Conservation (phyloP, 2,113 vertebrate genomes). For the Toxotes chatareus region DNA sequence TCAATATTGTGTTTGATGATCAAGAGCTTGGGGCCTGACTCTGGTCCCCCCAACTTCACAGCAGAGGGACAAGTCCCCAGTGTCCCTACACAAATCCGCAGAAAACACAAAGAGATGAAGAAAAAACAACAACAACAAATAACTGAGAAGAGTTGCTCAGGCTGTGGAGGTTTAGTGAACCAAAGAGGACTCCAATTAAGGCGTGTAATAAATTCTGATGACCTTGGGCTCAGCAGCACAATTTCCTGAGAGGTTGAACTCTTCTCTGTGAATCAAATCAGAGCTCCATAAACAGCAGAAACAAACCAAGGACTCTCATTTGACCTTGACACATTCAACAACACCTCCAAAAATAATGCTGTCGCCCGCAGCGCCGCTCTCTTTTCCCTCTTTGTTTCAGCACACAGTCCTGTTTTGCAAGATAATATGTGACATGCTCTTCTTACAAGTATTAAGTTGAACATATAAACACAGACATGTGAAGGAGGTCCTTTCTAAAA, state of each 20-base stretch:
- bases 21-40: constrained; percentile 51
- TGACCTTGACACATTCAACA: constrained; percentile 45
- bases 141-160: constrained; percentile 5
- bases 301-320: constrained; percentile 17
- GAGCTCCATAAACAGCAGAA: constrained; percentile 21
- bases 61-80: constrained; percentile 24
- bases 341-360: constrained; percentile 49
- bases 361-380: not conserved
- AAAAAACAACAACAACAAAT: constrained; percentile 5
- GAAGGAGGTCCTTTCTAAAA: constrained; percentile 63
- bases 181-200: constrained; percentile 37
- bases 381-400: constrained; percentile 8
- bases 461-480: constrained; percentile 54
- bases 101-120: constrained; percentile 26
- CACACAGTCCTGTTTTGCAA: constrained; percentile 20
- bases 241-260: constrained; percentile 31
- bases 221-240: constrained; percentile 45
- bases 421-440: constrained; percentile 33
- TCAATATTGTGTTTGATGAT: constrained; percentile 61
- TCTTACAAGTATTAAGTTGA: constrained; percentile 48
- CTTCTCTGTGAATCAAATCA: constrained; percentile 40
- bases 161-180: constrained; percentile 20
- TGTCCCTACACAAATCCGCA: constrained; percentile 14
- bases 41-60: constrained; percentile 35
- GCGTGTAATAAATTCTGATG: constrained; percentile 37